Conservation (phyloP, 2,113 vertebrate species). For the Labeo rohita region DNA sequence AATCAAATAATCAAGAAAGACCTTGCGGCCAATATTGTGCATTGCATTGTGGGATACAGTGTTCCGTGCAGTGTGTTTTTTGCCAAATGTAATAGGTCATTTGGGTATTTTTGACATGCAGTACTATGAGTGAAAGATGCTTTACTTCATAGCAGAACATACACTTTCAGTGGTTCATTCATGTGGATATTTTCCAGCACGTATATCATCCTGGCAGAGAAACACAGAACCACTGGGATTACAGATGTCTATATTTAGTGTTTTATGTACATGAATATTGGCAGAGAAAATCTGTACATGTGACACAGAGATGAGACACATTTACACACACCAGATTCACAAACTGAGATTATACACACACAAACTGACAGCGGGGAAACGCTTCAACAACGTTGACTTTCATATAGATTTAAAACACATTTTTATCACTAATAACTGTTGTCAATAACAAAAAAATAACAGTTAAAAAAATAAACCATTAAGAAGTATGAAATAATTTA, state of each 20-base stretch:
- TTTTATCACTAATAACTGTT: slow-evolving; percentile 86
- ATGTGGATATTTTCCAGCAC: slow-evolving; percentile 27
- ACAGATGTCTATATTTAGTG: slow-evolving; percentile 83
- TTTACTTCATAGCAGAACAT: background rate
- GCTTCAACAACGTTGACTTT: slow-evolving; percentile 77
- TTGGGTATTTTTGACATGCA: background rate
- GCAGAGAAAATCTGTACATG: slow-evolving; percentile 94
- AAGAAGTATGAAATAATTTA: slow-evolving; percentile 99
- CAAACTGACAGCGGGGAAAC: slow-evolving; percentile 67
- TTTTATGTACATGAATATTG: slow-evolving; percentile 85
- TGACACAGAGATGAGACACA: slow-evolving; percentile 87
- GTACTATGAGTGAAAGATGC: background rate
- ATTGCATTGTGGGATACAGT: background rate
- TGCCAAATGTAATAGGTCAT: background rate
- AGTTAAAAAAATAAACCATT: slow-evolving; percentile 75
- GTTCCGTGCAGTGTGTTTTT: background rate
- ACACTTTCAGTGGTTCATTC: background rate
- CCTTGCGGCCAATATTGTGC: background rate
- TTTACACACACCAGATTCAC: slow-evolving; percentile 87
- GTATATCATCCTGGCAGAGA: slow-evolving; percentile 65
- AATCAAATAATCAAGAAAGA: background rate
- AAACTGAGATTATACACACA: slow-evolving; percentile 73
- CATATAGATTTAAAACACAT: slow-evolving; percentile 74
- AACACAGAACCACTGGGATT: slow-evolving; percentile 77
- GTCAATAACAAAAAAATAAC: slow-evolving; percentile 83